Base-by-base conservation (phyloP, 2,113 vertebrate genomes). In the Sisor rabdophorus region DNA sequence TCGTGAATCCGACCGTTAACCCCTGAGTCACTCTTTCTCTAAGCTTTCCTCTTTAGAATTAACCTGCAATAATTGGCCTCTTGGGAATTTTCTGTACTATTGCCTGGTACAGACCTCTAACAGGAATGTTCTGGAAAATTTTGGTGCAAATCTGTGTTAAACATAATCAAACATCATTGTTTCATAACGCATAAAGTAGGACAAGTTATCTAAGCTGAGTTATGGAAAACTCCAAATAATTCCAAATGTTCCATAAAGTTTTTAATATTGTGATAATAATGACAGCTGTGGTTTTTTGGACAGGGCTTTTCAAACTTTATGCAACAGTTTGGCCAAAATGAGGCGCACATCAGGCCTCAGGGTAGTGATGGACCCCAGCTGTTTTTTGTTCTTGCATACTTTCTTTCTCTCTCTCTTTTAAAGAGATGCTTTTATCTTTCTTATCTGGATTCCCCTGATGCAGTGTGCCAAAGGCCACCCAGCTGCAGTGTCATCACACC, bases 1-100 rank as follows among this genome's bases (percentile, higher is more conserved):
- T 61, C 54, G 65, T 81, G 78, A 87, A 79, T 85, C 79, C 69
- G 24, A 50, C 44, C 36, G 54, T 79, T 76, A 71, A 60, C 16
- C 76, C 24, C 75, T 75, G 78, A 64, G 82, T 84, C 75, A 59
- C 15, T 73, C 19, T 32, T 56, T 59, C 73, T 83, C 59, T 52
- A 68, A 80, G 75, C 68, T 32, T 48, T 64, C 32, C 13, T 26
- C 26, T 48, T 20, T 10, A 4, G 1, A 67, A 11, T 20, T 11
- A 30, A 52, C 19, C 24, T 2, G 1, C 65, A 52, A 17, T 24
- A 47, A 12, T 9, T 44, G 19, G 40, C 32, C 11, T 47, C n/a
- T 64, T 24, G 12, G 12, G n/a, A 22, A 24, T n/a, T 47, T 67
- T 67, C 13, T 47, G 4, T 67, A 67, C 5, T 22, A 15, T 16